These are phyloP conservation scores for Frankliniella intonsa DNA, from an alignment of 2,888 invertebrate species.

Conservation along the genomic window DNA sequence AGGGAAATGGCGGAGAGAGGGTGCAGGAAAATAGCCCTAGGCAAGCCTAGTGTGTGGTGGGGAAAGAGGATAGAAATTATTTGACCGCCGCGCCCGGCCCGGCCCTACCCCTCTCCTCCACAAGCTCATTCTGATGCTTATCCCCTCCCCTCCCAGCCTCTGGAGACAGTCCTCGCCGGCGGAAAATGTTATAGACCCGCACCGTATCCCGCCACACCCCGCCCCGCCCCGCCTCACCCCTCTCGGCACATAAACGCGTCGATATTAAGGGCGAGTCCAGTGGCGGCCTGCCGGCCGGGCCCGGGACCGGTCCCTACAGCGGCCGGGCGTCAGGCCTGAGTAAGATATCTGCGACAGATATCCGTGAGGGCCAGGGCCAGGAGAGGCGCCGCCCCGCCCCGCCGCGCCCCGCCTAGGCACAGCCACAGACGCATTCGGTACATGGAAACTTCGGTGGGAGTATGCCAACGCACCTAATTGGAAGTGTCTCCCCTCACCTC, in stretches of 20 bases:
- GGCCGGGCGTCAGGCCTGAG: too few species aligned
- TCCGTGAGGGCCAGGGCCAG: too few species aligned
- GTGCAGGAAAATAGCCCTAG: too few species aligned
- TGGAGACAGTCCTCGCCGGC: background rate
- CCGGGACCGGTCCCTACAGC: too few species aligned
- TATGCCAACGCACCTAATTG: constrained; percentile 10
- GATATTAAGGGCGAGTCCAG: background rate
- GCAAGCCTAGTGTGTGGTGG: too few species aligned
- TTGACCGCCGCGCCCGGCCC: too few species aligned
- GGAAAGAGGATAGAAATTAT: too few species aligned
- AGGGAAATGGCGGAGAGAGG: too few species aligned
- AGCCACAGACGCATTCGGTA: background rate
- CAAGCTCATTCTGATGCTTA: background rate
- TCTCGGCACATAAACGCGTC: background rate
- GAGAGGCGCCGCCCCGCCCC: too few species aligned
- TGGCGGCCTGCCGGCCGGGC: background rate
- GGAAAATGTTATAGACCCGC: background rate
- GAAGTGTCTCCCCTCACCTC: background rate
- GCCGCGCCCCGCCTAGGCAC: background rate
- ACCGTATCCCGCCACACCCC: background rate
- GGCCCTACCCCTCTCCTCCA: too few species aligned
- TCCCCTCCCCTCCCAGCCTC: background rate
- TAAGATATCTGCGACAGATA: too few species aligned
- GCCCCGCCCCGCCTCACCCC: background rate
- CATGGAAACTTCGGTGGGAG: background rate